Base-by-base conservation (phyloP, 2,113 vertebrate species). In the Hippocampus abdominalis region DNA sequence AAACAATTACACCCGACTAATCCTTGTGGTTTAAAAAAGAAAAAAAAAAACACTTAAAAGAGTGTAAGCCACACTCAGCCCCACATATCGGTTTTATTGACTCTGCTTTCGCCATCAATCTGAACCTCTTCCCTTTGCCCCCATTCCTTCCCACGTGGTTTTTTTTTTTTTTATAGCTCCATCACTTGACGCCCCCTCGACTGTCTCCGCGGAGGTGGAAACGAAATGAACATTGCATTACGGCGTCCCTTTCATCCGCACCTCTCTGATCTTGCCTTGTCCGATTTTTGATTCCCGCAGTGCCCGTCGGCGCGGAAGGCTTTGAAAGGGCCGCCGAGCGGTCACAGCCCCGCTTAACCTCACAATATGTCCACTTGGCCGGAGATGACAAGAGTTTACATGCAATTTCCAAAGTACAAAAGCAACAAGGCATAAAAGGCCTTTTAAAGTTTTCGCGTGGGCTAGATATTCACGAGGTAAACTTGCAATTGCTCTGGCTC, bases 221-320 rank as follows among this genome's bases (percentile, higher is more conserved):
- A 88, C 83, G 83, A 78, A 80, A 81, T 74, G 83, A 89, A 84
- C 84, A 72, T 54, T 86, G 85, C 81, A 84, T 81, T 83, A 78
- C 79, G 82, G 80, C 86, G 81, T 86, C 78, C 78, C 75, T 86
- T 88, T 88, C 86, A 88, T 80, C 74, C 76, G 1, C 63, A 68
- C 25, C 75, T 53, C 78, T 86, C 75, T 84, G 84, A 85, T 85
- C 81, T 84, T 67, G 75, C 70, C 20, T 73, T 75, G 78, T 46
- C 71, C 81, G 80, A 85, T 78, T 76, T 76, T 11, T 0, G 23
- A 68, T 69, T 68, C 77, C 74, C 53, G 74, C 25, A 23, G 70
- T 27, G 69, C 59, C 73, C 13, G 66, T 59, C 48, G 71, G 74
- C 49, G 64, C 4, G 68, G 6, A 20, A 64, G 72, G 57, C 64